Percentiles rank a stretch among this genome's conserved stretches.
Evolutionary conservation across 2,888 invertebrate species (phyloP).

Genomic region (Eristalis arbustorum): DNA sequence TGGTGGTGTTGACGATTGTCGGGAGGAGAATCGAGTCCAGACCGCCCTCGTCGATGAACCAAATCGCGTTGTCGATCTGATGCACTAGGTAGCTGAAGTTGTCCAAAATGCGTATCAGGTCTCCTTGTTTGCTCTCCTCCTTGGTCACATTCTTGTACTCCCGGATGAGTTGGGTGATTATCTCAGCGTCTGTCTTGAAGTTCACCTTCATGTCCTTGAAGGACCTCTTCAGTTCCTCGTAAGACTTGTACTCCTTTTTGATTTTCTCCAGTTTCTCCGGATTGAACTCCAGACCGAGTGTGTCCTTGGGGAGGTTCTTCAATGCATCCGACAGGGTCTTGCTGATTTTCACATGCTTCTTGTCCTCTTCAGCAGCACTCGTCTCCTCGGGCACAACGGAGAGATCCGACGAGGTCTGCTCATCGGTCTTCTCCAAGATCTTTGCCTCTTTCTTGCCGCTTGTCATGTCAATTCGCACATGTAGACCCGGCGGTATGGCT

Average conservation of each 20-base stretch:
- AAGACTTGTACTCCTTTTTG: constrained; percentile 82
- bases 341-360: constrained; percentile 73
- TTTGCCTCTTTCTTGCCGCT: constrained; percentile 89
- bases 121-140: constrained; percentile 67
- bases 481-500: constrained; percentile 86
- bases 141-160: constrained; percentile 78
- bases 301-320: constrained; percentile 77
- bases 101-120: constrained; percentile 79
- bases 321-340: constrained; percentile 77
- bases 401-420: constrained; percentile 71
- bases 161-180: constrained; percentile 82
- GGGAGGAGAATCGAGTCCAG: constrained; percentile 83
- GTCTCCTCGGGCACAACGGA: constrained; percentile 54
- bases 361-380: constrained; percentile 49
- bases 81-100: constrained; percentile 88
- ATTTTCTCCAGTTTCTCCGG: constrained; percentile 76
- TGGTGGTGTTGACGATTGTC: constrained; percentile 84
- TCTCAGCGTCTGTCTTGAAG: constrained; percentile 86
- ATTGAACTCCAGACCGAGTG: constrained; percentile 76
- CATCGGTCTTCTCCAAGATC: constrained; percentile 83
- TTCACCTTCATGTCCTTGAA: constrained; percentile 83
- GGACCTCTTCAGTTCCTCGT: constrained; percentile 85
- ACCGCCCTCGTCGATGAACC: constrained; percentile 85
- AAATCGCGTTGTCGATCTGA: constrained; percentile 88
- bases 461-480: constrained; percentile 87